Conservation (phyloP, 2,113 vertebrate species). For the Rostratula benghalensis region DNA sequence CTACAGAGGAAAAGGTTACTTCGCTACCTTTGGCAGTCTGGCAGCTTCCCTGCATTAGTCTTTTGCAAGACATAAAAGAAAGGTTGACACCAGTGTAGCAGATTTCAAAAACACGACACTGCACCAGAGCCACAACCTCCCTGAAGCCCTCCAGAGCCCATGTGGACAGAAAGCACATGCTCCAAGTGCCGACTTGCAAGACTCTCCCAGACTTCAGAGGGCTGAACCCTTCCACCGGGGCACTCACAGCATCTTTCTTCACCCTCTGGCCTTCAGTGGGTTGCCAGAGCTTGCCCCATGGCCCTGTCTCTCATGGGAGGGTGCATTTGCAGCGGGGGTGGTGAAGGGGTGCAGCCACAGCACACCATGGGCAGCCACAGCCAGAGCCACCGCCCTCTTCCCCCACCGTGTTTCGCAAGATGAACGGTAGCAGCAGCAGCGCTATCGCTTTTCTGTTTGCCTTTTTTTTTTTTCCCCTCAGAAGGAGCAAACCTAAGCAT, state of each 20-base stretch:
- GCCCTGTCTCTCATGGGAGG: background rate
- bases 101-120: background rate
- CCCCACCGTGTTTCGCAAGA: background rate
- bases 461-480: background rate
- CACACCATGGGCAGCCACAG: background rate
- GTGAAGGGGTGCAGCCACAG: background rate
- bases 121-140: background rate
- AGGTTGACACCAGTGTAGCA: background rate
- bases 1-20: background rate
- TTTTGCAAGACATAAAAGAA: background rate
- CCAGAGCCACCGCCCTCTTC: background rate
- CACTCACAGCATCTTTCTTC: background rate
- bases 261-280: background rate
- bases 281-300: background rate
- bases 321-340: background rate
- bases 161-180: background rate
- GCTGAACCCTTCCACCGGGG: fast-evolving
- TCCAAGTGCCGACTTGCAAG: background rate
- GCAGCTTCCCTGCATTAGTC: background rate
- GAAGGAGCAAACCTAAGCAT: background rate
- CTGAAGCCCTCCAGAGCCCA: background rate
- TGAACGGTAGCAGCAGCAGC: background rate
- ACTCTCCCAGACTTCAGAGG: background rate
- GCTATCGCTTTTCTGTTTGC: background rate
- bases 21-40: background rate